These are phyloP conservation scores for Octopus bimaculoides DNA, from an alignment of 1,140 invertebrate genomes.

Conservation along the genomic window DNA sequence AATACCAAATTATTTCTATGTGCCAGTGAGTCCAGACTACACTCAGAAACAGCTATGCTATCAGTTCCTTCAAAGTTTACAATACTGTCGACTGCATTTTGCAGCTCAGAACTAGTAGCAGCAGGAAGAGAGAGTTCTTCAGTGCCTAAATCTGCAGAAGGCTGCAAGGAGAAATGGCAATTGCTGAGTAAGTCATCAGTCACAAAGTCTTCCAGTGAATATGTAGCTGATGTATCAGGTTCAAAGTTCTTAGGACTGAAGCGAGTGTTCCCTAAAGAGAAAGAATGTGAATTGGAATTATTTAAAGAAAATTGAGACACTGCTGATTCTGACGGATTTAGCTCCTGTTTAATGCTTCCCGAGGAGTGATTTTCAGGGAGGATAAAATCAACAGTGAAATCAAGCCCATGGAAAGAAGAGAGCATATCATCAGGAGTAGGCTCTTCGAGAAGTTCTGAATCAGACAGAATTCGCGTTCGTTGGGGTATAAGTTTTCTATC, in stretches of 20 bases:
- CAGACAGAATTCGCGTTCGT: background rate
- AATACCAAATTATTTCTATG: slow-evolving; percentile 9
- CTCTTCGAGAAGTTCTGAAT: slow-evolving; percentile 7
- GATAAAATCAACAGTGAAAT: slow-evolving; percentile 12
- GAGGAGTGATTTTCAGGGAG: slow-evolving; percentile 7
- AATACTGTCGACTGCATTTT: slow-evolving; percentile 13
- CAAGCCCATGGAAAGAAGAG: slow-evolving; percentile 9
- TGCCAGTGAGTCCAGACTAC: slow-evolving; percentile 7
- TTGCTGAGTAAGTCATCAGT: background rate
- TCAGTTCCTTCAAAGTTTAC: slow-evolving; percentile 6
- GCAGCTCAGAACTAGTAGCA: slow-evolving; percentile 8
- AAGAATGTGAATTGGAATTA: slow-evolving; percentile 1
- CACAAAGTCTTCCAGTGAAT: slow-evolving; percentile 6
- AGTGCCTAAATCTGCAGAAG: background rate
- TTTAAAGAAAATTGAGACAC: background rate
- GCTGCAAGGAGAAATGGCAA: slow-evolving; percentile 1
- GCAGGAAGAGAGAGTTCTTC: background rate
- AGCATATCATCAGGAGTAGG: background rate
- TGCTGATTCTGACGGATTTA: background rate
- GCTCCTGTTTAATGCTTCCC: background rate
- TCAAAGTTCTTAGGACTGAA: slow-evolving; percentile 9
- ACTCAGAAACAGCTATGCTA: slow-evolving; percentile 6
- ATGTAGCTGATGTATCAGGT: slow-evolving; percentile 4
- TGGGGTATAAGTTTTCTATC: background rate
- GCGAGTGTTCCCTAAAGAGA: background rate